Base-by-base conservation (phyloP, 2,797 vertebrate species). In the Alosa sapidissima region DNA sequence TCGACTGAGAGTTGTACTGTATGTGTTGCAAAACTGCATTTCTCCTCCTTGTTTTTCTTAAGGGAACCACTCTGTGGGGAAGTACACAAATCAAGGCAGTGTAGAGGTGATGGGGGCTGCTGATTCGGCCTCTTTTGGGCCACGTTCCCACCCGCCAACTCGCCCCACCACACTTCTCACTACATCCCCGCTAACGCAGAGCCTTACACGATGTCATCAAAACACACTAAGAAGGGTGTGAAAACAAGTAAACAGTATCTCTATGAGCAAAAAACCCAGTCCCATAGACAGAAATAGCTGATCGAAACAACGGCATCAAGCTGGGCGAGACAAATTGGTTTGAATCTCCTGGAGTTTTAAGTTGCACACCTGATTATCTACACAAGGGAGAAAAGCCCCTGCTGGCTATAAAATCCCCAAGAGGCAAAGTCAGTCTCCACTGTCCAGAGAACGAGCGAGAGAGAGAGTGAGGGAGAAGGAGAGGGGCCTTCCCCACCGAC, bases 271-370 rank as follows among this genome's bases (percentile, higher is more conserved):
- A 87, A 41, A 84, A 90, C 87, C 88, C 92, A 89, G 91, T 90
- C 89, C 89, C 89, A 88, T 90, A 88, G 41, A 21, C 41, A 78
- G 72, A 78, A 21, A 36, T 86, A 91, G 89, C 88, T 89, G 93
- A 94, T 93, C 89, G 91, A 94, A 90, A 94, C 92, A 90, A 92
- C 93, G 93, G 91, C 93, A 90, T 90, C 93, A 93, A 92, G 90
- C 94, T 93, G 93, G 5, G 93, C 86, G 11, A 87, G 92, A 93
- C 94, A 93, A 94, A 95, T 94, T 94, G 90, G 87, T 85, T 89
- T 82, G 93, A 93, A 92, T 93, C 94, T 91, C 90, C 92, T 91
- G 81, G 92, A 91, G 93, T 91, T 78, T 91, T 81, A 83, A 45
- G 90, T 91, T 91, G 92, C 91, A 92, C 91, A 93, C 87, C 90